These are phyloP conservation scores for Athetis lepigone DNA, from an alignment of 2,888 invertebrate species.

Conservation along the genomic window DNA sequence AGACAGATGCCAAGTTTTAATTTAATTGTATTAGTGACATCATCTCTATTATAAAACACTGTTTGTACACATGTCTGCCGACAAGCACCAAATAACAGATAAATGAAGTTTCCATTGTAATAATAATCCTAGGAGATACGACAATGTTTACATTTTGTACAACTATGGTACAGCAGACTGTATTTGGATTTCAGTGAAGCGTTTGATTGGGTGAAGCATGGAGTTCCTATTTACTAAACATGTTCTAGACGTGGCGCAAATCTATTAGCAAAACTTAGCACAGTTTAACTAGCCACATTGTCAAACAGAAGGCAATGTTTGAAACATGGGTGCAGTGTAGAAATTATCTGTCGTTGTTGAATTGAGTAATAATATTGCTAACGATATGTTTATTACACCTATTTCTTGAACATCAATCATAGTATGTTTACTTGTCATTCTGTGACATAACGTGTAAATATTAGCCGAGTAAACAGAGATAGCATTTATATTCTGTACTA, in stretches of 20 bases:
- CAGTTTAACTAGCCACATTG: constrained; percentile 22
- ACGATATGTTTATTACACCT: constrained; percentile 25
- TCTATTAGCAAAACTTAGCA: constrained; percentile 18
- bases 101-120: constrained; percentile 58
- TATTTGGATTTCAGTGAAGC: constrained; percentile 55
- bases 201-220: constrained; percentile 42
- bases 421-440: constrained; percentile 31
- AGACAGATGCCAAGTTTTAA: constrained; percentile 51
- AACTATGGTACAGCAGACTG: constrained; percentile 49
- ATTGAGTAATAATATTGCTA: constrained; percentile 22
- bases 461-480: constrained; percentile 44
- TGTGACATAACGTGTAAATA: constrained; percentile 41
- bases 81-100: constrained; percentile 56
- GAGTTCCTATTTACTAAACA: constrained; percentile 56
- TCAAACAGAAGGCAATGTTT: constrained; percentile 11
- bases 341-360: constrained; percentile 18
- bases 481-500: constrained; percentile 9
- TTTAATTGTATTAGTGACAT: constrained; percentile 73
- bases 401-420: constrained; percentile 24
- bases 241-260: constrained; percentile 22
- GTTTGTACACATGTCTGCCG: constrained; percentile 54
- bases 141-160: constrained; percentile 65
- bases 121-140: constrained; percentile 65
- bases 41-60: constrained; percentile 68
- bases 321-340: background rate